A percentile compares a stretch with the other conserved stretches of the same genome.
phyloP scores from a whole-genome alignment of 2,797 vertebrate species.

The Perdix hodgsoniae region DNA sequence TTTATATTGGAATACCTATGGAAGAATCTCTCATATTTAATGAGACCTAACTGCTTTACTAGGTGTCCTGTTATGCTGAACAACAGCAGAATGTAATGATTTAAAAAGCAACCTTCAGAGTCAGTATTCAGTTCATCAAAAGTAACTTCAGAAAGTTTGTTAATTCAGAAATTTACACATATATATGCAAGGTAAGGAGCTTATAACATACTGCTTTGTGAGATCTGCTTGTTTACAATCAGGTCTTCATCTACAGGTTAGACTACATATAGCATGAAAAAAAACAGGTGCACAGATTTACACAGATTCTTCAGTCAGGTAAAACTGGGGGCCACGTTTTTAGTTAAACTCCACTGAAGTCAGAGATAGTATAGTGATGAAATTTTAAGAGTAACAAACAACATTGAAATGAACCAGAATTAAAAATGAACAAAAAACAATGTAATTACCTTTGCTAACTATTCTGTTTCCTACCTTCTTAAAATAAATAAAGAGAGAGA shows the following conservation, averaged over 20 bases:
- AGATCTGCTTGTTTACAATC: background rate
- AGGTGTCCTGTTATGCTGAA: background rate
- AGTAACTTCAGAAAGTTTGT: background rate
- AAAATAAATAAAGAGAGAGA: no score
- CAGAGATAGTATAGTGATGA: background rate
- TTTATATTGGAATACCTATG: background rate
- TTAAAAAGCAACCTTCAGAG: background rate
- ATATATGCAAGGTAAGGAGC: background rate
- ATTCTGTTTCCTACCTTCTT: background rate
- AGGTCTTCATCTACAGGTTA: slow-evolving; percentile 10
- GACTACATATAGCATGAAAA: background rate
- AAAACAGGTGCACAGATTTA: background rate
- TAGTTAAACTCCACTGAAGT: background rate
- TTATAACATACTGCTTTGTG: background rate
- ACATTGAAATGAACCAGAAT: background rate
- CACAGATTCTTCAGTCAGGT: background rate
- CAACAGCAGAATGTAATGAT: background rate
- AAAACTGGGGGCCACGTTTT: background rate
- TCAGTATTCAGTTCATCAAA: background rate
- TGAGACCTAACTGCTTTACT: background rate
- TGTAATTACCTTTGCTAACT: background rate
- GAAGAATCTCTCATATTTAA: background rate
- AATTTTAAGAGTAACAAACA: background rate
- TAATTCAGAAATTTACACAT: background rate
- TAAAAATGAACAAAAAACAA: rapidly evolving